phyloP scores from a whole-genome alignment of 1,140 invertebrate genomes.

The Cydia splendana region DNA sequence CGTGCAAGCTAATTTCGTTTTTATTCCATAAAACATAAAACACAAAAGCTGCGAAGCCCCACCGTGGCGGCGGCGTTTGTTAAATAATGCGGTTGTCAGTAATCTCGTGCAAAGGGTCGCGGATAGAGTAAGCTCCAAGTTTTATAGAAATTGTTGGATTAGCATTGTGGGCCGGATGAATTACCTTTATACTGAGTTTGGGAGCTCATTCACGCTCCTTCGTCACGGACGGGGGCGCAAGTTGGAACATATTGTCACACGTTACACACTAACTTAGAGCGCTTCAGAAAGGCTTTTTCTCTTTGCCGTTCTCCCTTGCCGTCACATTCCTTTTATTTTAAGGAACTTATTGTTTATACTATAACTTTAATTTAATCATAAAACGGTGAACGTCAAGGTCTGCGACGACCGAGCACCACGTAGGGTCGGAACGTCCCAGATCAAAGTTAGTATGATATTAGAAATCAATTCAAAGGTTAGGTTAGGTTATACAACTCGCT shows the following conservation, averaged over 20 bases:
- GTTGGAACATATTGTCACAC: neutral
- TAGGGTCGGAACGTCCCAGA: too few relatives aligned
- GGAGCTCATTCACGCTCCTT: neutral
- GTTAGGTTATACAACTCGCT: too few relatives aligned
- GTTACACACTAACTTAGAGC: neutral
- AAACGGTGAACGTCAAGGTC: too few relatives aligned
- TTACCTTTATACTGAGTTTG: constrained; percentile 21
- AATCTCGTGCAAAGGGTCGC: constrained; percentile 11
- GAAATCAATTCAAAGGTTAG: too few relatives aligned
- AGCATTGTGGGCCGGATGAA: constrained; percentile 26
- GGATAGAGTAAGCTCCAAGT: constrained; percentile 11
- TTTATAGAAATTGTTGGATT: constrained; percentile 30
- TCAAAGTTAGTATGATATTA: too few relatives aligned
- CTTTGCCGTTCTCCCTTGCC: too few relatives aligned
- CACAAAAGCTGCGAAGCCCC: neutral
- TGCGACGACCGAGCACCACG: too few relatives aligned
- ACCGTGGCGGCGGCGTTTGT: neutral
- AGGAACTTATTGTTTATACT: too few relatives aligned
- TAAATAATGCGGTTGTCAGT: constrained; percentile 6
- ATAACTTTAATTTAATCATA: too few relatives aligned
- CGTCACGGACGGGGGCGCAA: neutral
- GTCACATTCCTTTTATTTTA: too few relatives aligned
- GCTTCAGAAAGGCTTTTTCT: too few relatives aligned
- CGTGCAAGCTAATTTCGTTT: constrained; percentile 24
- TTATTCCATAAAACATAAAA: neutral